Percentiles rank a stretch among this genome's conserved stretches.
phyloP scores from a whole-genome alignment of 1,140 invertebrate species.

The Magallana ariakensis region DNA sequence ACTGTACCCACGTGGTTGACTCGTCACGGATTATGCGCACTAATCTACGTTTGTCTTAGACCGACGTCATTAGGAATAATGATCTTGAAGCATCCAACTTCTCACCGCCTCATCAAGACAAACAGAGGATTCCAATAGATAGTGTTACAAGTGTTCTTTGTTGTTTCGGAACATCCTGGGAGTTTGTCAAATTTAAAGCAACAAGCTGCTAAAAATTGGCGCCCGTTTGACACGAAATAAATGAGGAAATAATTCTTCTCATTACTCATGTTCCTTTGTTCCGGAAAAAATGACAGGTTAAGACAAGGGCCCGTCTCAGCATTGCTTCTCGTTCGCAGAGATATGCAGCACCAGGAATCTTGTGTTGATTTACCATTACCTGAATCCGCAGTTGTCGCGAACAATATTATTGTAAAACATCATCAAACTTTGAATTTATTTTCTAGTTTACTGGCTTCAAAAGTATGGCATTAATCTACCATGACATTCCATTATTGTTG shows the following conservation, averaged over 20 bases:
- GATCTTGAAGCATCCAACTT: no score
- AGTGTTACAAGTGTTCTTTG: not conserved
- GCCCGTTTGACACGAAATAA: conserved; percentile 24
- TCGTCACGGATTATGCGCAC: no score
- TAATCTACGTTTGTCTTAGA: no score
- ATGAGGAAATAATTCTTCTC: conserved; percentile 26
- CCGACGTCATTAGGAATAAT: no score
- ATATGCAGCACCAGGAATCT: no score
- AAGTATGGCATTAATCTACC: not conserved
- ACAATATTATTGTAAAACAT: no score
- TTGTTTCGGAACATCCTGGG: not conserved
- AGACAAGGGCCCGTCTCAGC: not conserved
- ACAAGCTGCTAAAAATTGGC: not conserved
- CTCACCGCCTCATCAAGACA: not conserved
- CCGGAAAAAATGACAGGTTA: not conserved
- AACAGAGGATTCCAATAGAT: not conserved
- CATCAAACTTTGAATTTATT: not conserved
- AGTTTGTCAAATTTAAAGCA: conserved; percentile 22
- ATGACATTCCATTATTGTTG: not conserved
- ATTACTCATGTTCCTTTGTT: not conserved
- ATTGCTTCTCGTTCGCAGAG: no score
- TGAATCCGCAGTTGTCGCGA: no score
- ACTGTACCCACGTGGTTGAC: no score
- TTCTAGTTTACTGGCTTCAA: not conserved
- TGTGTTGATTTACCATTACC: no score